Conservation (phyloP, 2,113 vertebrate species). For the Microtus ochrogaster region DNA sequence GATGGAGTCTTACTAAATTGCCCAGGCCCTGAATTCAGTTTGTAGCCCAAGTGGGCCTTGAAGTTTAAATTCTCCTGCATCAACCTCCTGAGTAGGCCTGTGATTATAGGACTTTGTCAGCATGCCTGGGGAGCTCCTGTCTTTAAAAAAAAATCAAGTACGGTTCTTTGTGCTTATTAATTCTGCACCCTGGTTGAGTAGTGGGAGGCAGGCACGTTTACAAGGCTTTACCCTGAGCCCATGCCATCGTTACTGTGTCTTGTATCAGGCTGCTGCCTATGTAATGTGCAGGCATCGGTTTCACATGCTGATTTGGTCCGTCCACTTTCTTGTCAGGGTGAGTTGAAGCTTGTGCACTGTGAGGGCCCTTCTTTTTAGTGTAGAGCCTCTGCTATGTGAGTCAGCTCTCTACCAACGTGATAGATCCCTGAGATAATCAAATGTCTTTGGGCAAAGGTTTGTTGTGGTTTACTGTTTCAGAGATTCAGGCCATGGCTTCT, state of each 20-base stretch:
- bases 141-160: neutral
- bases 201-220: neutral
- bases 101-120: neutral
- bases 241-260: constrained; percentile 47
- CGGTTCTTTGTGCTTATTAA: constrained; percentile 49
- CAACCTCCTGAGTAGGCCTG: neutral
- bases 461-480: neutral
- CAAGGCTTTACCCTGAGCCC: neutral
- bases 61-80: neutral
- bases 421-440: neutral
- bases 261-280: constrained; percentile 25
- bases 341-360: constrained; percentile 16
- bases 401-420: neutral
- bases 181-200: constrained; percentile 34
- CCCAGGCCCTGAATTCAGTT: neutral
- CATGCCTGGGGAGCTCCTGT: too few relatives aligned
- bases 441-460: neutral
- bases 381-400: neutral
- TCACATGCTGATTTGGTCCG: neutral
- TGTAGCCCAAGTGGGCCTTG: too few relatives aligned
- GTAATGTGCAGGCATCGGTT: constrained; percentile 10
- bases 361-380: neutral
- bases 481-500: neutral
- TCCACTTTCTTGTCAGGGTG: neutral
- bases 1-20: neutral